Conservation (phyloP, 2,888 invertebrate genomes). For the Drosophila mercatorum region DNA sequence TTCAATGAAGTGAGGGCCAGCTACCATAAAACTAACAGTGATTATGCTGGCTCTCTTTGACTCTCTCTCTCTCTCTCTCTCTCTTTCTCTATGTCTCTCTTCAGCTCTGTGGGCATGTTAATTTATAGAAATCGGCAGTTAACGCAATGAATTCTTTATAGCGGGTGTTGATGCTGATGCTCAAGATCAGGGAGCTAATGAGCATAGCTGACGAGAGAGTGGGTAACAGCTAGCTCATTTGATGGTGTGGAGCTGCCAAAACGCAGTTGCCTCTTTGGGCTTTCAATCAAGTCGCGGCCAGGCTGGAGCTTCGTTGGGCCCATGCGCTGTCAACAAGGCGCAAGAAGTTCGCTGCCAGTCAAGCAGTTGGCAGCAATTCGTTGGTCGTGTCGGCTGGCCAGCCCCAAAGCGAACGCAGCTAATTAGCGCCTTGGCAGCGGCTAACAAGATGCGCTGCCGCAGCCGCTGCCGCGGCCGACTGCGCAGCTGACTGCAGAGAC, state of each 20-base stretch:
- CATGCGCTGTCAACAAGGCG: slow-evolving; percentile 36
- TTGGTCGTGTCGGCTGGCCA: slow-evolving; percentile 28
- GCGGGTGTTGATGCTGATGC: slow-evolving; percentile 31
- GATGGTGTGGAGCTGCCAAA: slow-evolving; percentile 31
- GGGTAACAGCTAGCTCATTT: slow-evolving; percentile 18
- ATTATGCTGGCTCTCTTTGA: background rate
- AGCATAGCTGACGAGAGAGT: background rate
- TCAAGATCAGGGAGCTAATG: slow-evolving; percentile 7
- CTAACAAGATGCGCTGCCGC: slow-evolving; percentile 47
- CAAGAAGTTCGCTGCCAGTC: slow-evolving; percentile 27
- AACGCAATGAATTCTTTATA: slow-evolving; percentile 4
- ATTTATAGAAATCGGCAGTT: background rate
- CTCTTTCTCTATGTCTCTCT: background rate
- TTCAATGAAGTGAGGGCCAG: background rate
- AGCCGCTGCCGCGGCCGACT: slow-evolving; percentile 1
- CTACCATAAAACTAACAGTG: background rate
- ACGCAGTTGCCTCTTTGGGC: slow-evolving; percentile 39
- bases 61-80: background rate
- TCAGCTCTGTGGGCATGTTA: background rate
- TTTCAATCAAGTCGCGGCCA: slow-evolving; percentile 18
- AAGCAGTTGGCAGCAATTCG: slow-evolving; percentile 41
- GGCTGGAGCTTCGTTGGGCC: background rate
- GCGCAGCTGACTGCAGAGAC: slow-evolving; percentile 8
- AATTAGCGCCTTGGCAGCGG: slow-evolving; percentile 61
- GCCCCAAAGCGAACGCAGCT: slow-evolving; percentile 51